phyloP scores from a whole-genome alignment of 2,888 invertebrate species.

The Apodemia hepburni region DNA sequence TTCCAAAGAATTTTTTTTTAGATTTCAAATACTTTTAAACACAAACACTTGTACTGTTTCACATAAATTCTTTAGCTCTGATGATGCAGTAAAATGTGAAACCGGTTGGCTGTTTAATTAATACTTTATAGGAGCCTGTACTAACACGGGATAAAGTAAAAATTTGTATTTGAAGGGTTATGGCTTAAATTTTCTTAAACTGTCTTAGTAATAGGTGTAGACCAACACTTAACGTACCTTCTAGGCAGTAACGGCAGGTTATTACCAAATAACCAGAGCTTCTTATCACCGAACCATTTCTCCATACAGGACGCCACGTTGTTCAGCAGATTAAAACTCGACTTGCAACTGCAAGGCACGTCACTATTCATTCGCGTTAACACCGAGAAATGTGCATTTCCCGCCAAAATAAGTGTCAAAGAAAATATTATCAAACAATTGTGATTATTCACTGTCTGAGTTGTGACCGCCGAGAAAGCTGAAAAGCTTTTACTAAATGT shows the following conservation, averaged over 20 bases:
- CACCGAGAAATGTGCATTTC: constrained; percentile 50
- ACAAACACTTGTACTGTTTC: too few species aligned
- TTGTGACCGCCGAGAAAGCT: constrained; percentile 50
- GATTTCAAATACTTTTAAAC: too few species aligned
- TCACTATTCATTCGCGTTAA: constrained; percentile 58
- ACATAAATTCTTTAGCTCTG: too few species aligned
- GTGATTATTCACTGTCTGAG: constrained; percentile 28
- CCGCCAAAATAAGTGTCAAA: constrained; percentile 50
- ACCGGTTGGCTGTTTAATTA: too few species aligned
- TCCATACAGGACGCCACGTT: constrained; percentile 86
- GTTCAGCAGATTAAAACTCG: constrained; percentile 61
- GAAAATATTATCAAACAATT: constrained; percentile 24
- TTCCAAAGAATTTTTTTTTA: too few species aligned
- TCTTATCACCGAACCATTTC: constrained; percentile 96
- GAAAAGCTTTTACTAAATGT: constrained; percentile 54
- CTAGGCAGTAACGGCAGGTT: constrained; percentile 91
- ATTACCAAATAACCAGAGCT: constrained; percentile 94
- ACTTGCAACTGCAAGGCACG: constrained; percentile 41
- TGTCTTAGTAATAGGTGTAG: too few species aligned
- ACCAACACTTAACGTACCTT: constrained; percentile 80
- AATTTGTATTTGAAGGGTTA: too few species aligned
- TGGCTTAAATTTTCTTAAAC: too few species aligned
- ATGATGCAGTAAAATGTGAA: too few species aligned
- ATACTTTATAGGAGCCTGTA: too few species aligned
- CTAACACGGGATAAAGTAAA: too few species aligned